Percentiles rank a stretch among this genome's conserved stretches.
Evolutionary conservation across 2,113 vertebrate species (phyloP).

Genomic region (Phyllostomus discolor): DNA sequence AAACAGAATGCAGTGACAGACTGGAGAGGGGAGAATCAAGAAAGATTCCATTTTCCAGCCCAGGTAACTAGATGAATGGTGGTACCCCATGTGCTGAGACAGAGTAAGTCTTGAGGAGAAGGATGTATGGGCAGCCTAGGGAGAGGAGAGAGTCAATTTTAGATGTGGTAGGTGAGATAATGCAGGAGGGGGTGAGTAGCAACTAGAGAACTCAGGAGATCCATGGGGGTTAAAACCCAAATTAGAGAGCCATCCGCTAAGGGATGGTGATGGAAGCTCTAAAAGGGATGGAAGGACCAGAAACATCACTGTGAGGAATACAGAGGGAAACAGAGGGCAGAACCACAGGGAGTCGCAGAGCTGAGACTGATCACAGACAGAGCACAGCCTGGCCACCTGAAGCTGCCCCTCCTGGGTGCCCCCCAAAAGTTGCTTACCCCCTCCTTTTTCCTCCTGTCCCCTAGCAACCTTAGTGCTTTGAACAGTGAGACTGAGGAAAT

Average conservation of each 20-base stretch:
- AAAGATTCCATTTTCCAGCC: not conserved
- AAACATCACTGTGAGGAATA: not conserved
- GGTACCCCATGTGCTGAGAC: not conserved
- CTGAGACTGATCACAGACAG: not conserved
- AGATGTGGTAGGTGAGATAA: not conserved
- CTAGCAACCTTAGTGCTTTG: conserved; percentile 21
- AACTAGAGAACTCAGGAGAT: not conserved
- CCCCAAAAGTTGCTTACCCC: not conserved
- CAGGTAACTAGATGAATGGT: not conserved
- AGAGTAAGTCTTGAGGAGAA: not conserved
- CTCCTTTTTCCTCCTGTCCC: not conserved
- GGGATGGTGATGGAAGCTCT: not conserved
- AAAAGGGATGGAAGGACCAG: not conserved
- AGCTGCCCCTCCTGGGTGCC: not conserved
- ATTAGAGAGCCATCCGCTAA: not conserved
- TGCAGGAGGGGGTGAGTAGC: not conserved
- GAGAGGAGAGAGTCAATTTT: not conserved
- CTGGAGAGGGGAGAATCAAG: not conserved
- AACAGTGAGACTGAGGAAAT: conserved; percentile 33
- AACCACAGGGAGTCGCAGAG: not conserved
- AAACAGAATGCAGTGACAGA: not conserved
- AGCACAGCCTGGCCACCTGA: not conserved
- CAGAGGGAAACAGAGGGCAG: not conserved
- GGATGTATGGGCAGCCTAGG: not conserved
- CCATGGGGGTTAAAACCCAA: not conserved